Conservation (phyloP, 1,140 invertebrate species). For the Drosophila obscura region DNA sequence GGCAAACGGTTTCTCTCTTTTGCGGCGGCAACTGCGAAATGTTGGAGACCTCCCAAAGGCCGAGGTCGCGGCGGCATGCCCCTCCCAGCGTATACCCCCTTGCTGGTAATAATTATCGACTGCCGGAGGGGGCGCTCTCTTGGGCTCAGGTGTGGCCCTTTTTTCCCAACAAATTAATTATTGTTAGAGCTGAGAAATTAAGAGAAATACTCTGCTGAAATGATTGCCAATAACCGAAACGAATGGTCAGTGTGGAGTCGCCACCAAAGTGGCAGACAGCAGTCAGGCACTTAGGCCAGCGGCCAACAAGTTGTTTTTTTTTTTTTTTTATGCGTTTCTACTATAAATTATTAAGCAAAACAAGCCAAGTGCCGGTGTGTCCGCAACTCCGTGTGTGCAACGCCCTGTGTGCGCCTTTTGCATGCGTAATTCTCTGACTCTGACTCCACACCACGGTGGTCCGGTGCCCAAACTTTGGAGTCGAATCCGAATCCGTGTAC, state of each 20-base stretch:
- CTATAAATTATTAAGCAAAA: too few species aligned
- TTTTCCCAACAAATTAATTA: conserved; percentile 74
- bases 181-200: conserved; percentile 31
- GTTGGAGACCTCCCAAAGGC: neutral
- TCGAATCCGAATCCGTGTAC: conserved; percentile 43
- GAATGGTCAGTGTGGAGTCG: conserved; percentile 13
- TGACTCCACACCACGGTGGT: conserved; percentile 59
- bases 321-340: conserved; percentile 14
- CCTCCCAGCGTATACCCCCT: conserved; percentile 21
- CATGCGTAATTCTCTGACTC: conserved; percentile 70
- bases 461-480: conserved; percentile 19
- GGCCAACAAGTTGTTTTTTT: conserved; percentile 49
- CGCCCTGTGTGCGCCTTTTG: conserved; percentile 68
- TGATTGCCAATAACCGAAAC: conserved; percentile 5
- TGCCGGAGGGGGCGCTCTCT: conserved; percentile 61
- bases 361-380: conserved; percentile 21
- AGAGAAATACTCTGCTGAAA: conserved; percentile 30
- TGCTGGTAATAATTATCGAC: conserved; percentile 61
- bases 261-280: conserved; percentile 17
- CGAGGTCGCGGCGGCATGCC: conserved; percentile 32
- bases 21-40: too few species aligned
- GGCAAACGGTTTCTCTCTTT: too few species aligned
- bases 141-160: conserved; percentile 73
- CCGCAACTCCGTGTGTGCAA: conserved; percentile 52
- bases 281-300: conserved; percentile 8